Conservation (phyloP, 2,797 vertebrate species). For the Eidolon dupreanum region DNA sequence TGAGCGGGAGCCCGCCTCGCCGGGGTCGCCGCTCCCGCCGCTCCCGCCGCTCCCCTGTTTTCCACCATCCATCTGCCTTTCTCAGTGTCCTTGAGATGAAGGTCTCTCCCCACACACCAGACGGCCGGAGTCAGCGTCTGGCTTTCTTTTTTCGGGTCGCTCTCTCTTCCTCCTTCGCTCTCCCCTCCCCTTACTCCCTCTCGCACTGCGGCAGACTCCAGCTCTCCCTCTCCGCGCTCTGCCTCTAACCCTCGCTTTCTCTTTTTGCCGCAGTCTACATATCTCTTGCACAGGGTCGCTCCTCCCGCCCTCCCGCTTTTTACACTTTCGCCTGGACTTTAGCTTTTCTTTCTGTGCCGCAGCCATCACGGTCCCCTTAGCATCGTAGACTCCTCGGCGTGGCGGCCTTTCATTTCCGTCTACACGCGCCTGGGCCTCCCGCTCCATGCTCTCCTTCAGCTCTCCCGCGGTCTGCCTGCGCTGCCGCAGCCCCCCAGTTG, state of each 20-base stretch:
- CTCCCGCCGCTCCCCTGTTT: background rate
- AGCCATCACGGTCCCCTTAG: no score
- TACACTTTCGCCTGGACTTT: background rate
- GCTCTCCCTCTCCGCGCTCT: background rate
- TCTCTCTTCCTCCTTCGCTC: background rate
- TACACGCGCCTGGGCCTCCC: background rate
- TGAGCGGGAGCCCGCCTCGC: background rate
- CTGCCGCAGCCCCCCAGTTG: background rate
- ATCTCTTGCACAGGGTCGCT: background rate
- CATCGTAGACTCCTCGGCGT: no score
- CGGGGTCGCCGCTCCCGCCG: no score
- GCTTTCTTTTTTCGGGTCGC: background rate
- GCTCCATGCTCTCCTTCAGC: background rate
- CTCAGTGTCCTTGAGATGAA: conserved; percentile 72
- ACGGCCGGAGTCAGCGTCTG: background rate
- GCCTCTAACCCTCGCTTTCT: background rate
- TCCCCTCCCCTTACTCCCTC: background rate
- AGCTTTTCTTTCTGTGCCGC: background rate
- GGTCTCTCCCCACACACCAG: conserved; percentile 30
- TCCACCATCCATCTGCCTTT: background rate
- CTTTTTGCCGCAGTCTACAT: background rate
- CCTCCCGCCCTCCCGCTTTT: background rate
- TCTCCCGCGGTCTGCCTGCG: background rate
- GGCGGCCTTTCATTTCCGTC: background rate
- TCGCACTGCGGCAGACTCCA: background rate